Conservation (phyloP, 2,113 vertebrate species). For the Mormyrus lacerda region DNA sequence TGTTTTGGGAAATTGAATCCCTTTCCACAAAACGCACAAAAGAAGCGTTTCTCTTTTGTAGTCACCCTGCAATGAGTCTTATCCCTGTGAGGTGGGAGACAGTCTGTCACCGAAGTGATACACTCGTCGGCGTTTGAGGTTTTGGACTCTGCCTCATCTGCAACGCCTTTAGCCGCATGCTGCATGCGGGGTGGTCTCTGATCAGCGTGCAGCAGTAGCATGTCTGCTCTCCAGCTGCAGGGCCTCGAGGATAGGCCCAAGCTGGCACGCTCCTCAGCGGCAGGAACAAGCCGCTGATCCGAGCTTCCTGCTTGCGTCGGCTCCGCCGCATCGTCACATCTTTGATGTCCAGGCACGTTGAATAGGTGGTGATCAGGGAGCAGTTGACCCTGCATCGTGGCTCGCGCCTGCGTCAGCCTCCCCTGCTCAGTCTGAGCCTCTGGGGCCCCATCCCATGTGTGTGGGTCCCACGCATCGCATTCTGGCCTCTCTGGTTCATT, state of each 20-base stretch:
- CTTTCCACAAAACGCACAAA: conserved; percentile 16
- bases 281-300: not conserved
- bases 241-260: not conserved
- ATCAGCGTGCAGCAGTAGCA: not conserved
- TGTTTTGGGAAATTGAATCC: conserved; percentile 19
- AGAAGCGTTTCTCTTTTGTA: conserved; percentile 14
- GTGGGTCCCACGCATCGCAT: not conserved
- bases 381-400: not conserved
- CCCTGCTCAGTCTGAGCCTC: not conserved
- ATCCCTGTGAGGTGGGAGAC: not conserved
- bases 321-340: not conserved
- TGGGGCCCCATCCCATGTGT: not conserved
- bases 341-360: not conserved
- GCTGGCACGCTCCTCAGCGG: not conserved
- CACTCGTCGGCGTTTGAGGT: not conserved
- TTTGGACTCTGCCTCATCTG: not conserved
- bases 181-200: not conserved
- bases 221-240: not conserved
- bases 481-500: not conserved
- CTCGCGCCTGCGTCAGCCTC: not conserved
- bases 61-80: not conserved
- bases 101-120: not conserved
- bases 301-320: not conserved
- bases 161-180: not conserved
- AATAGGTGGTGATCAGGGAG: not conserved